Base-by-base conservation (phyloP, 2,888 invertebrate species). In the Griposia aprilina region DNA sequence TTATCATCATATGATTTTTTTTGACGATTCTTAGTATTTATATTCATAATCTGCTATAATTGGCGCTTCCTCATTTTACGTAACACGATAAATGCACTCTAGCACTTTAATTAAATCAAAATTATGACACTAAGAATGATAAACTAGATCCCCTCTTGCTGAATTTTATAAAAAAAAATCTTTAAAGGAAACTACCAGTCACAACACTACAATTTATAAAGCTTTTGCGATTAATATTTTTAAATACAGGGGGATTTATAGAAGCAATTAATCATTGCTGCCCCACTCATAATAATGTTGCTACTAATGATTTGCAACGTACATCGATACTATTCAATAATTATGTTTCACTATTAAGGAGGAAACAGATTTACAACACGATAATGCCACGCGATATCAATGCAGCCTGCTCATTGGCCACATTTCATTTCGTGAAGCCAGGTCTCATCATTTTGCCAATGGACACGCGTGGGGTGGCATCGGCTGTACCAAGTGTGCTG, bases 271-370 rank as follows among this genome's bases (percentile, higher is more conserved):
- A 89, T 89, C 87, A 87, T 80, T 67, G 41, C 67, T 36, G n/a
- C 45, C 71, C 81, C 70, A 52, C 45, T 65, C 63, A 48, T 65
- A 75, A 78, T 81, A 79, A 77, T 78, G 66, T 84, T 67, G 57
- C 59, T 71, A 83, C 87, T 91, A 93, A 93, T 92, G 90, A 92
- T 92, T 92, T 81, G 91, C 91, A 90, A 91, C 80, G 88, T 76
- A 87, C 77, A 85, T 91, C 45, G 63, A 26, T 87, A 73, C 15
- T 83, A 71, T 73, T 77, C 82, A 87, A 88, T 85, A n/a, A n/a
- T n/a, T n/a, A 85, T 83, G 79, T 85, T 87, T 83, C 41, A 82
- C 82, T 81, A 82, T 89, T 59, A 36, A 36, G 20, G n/a, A 15
- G 11, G 36, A 59, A 74, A 74, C 36, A 74, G n/a, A 74, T 20